Evolutionary conservation across 2,797 vertebrate species (phyloP), one percentile per base, ranked within the genome.

Genomic region (Halcyon smyrnensis): DNA sequence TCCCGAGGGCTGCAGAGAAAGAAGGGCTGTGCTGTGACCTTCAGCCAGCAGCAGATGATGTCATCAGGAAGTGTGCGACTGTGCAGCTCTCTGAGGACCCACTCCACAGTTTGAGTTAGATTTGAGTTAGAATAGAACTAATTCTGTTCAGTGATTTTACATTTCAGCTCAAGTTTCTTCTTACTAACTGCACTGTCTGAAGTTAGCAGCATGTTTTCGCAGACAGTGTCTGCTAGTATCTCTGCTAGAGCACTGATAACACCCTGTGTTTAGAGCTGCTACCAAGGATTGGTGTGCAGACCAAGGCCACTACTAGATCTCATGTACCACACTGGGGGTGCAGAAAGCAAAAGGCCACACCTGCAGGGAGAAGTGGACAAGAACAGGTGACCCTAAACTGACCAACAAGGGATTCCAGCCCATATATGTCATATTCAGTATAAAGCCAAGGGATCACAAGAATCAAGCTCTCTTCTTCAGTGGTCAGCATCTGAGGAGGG

Each of bases 11-110:
- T 41, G 51, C 23, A 59, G 71, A n/a, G 6, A 25, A 79, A 50
- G 46, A 64, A 15, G 8, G 11, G 14, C 32, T 3, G 0, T 2
- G 7, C 37, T 50, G 54, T 2, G 6, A 76, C 27, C 37, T 36
- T 32, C 4, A 2, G 25, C 12, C 75, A 57, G 37, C 32, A 69
- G 23, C 17, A 32, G 15, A 12, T 1, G 3, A 45, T 48, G 50
- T 34, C 62, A 17, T 25, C 1, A 0, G 20, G 19, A 46, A 36
- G 43, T 16, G 15, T 48, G 34, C 1, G 1, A 50, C 19, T 12
- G 15, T 30, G 27, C 0, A 3, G 21, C 10, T 32, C 34, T 46
- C 50, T 17, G 51, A 15, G 36, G 16, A 79, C 6, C 21, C 9
- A 3, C 68, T 39, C 67, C 70, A 34, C 21, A 51, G 37, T 39